Base-by-base conservation (phyloP, 2,113 vertebrate genomes). In the Pteronura brasiliensis region DNA sequence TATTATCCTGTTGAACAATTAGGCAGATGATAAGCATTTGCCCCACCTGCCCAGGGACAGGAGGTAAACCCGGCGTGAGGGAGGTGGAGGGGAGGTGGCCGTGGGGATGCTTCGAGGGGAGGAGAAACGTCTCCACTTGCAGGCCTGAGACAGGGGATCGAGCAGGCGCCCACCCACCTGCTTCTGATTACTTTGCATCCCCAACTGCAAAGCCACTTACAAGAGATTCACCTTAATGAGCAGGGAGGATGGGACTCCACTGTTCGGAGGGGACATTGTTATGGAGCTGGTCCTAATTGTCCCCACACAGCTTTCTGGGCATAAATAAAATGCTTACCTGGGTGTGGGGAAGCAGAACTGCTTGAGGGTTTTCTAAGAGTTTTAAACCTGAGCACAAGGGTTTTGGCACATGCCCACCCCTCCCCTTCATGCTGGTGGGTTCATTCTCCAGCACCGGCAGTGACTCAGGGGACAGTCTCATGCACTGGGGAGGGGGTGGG, bases 1-100 rank as follows among this genome's bases (percentile, higher is more conserved):
- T 97, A 93, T 98, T 97, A 97, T 93, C 97, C 96, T 96, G 95
- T 97, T 96, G 98, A 97, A 97, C 97, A 97, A 98, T 98, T 96
- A 97, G 97, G 95, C 88, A 55, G 87, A 95, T 96, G 95, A 97
- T 90, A 92, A 96, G 98, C 96, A 21, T 93, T 90, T 87, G 93
- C 74, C 81, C 96, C 97, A 96, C 98, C 98, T 98, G 98, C 97
- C 97, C 93, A 71, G 65, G 96, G 96, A 95, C 74, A 88, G 98
- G 93, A 96, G 90, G 96, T 79, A 80, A 96, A 89, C 96, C 96
- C 85, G 90, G 93, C 77, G 39, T 29, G 74, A 83, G 96, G 42
- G 63, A 74, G 69, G 47, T 61, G 76, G 86, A 59, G 65, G 52
- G 97, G 39, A 14, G 81, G 55, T n/a, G 36, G 36, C 57, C 61